A percentile compares a stretch with the other conserved stretches of the same genome.
phyloP scores from a whole-genome alignment of 2,888 invertebrate species.

The Conomelus anceps region DNA sequence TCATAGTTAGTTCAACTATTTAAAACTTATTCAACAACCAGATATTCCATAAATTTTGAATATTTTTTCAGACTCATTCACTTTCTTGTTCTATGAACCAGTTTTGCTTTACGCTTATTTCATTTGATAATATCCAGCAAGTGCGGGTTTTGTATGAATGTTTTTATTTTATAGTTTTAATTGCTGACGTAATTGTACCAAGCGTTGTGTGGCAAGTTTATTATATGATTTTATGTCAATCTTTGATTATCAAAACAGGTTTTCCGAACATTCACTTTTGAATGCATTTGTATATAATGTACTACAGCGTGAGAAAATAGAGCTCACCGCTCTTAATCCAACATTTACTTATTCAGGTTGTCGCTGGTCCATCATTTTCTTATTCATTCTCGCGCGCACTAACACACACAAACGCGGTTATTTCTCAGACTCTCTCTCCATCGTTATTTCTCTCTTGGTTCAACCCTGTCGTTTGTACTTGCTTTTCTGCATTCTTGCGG shows the following conservation, averaged over 20 bases:
- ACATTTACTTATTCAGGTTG: not conserved
- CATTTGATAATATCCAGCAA: no score
- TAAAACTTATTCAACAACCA: no score
- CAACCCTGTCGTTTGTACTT: not conserved
- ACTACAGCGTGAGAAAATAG: not conserved
- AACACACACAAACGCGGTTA: not conserved
- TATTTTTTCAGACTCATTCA: no score
- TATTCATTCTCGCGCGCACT: not conserved
- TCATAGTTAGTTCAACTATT: no score
- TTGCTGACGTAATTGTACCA: not conserved
- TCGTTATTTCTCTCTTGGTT: not conserved
- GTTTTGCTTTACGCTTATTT: no score
- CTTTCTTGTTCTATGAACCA: no score
- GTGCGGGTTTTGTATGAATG: no score
- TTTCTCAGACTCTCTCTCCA: not conserved
- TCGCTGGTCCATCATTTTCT: not conserved
- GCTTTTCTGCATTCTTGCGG: not conserved
- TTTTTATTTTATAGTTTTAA: not conserved
- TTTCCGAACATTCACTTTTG: not conserved
- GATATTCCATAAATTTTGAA: no score
- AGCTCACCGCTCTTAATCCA: not conserved
- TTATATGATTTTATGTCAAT: not conserved
- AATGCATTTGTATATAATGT: not conserved
- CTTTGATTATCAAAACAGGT: not conserved
- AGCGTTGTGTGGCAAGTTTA: not conserved